Conservation (phyloP, 2,113 vertebrate genomes). For the Catharus fuscescens region DNA sequence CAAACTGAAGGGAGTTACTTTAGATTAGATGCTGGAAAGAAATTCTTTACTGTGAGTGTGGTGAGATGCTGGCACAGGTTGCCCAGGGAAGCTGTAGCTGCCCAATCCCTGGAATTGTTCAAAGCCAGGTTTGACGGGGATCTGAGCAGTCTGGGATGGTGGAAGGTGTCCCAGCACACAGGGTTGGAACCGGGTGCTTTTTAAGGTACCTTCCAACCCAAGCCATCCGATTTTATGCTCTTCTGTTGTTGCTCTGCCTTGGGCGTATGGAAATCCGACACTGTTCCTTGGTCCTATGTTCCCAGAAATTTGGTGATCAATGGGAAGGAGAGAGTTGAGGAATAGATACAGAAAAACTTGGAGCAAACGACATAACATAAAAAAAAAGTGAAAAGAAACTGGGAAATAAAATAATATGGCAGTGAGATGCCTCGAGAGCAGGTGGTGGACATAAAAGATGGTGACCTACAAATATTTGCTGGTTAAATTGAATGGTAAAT, state of each 20-base stretch:
- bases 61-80: rapidly evolving
- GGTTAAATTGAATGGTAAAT: slow-evolving; percentile 56
- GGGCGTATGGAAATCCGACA: background rate
- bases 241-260: background rate
- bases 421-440: background rate
- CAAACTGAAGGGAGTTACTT: background rate
- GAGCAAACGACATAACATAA: background rate
- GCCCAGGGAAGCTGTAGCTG: background rate
- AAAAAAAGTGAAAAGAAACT: background rate
- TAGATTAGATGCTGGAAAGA: background rate
- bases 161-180: background rate
- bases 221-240: background rate
- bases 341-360: background rate
- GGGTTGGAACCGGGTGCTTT: background rate
- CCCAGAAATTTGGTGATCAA: background rate
- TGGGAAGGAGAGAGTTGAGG: background rate
- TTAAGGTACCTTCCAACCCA: background rate
- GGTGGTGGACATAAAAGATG: background rate
- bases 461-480: slow-evolving; percentile 47
- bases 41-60: background rate
- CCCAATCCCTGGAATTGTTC: background rate
- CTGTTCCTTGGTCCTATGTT: background rate
- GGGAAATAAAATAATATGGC: background rate
- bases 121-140: background rate
- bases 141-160: background rate